These are phyloP conservation scores for Pantherophis guttatus DNA, from an alignment of 2,113 vertebrate species.

Conservation along the genomic window DNA sequence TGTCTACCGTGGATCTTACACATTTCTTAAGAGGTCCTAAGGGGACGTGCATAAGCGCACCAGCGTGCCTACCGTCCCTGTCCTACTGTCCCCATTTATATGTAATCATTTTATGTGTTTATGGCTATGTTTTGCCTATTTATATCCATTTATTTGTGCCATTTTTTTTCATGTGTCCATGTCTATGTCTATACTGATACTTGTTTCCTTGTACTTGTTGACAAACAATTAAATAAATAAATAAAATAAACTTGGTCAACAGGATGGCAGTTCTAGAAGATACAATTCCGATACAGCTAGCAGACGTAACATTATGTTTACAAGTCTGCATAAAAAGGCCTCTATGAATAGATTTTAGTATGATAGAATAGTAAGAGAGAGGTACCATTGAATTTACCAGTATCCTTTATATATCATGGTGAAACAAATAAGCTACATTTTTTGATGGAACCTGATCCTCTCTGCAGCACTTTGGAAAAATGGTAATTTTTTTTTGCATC, in stretches of 20 bases:
- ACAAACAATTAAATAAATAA: too few relatives aligned
- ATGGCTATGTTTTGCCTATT: too few relatives aligned
- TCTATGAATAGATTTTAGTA: not conserved
- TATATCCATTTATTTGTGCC: too few relatives aligned
- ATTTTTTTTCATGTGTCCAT: too few relatives aligned
- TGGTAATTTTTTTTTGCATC: slow-evolving; percentile 17
- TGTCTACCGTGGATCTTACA: too few relatives aligned
- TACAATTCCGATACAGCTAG: not conserved
- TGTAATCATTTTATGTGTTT: too few relatives aligned
- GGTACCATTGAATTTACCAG: not conserved
- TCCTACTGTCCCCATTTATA: too few relatives aligned
- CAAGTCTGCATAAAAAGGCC: not conserved
- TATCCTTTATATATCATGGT: not conserved
- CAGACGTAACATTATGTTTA: not conserved
- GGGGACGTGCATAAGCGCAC: too few relatives aligned
- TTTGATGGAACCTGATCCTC: not conserved
- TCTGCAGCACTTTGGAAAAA: not conserved
- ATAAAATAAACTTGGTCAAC: not conserved
- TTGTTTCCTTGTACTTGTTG: too few relatives aligned
- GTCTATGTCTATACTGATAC: too few relatives aligned
- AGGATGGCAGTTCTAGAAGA: not conserved
- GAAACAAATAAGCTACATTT: slow-evolving; percentile 13
- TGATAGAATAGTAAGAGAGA: not conserved
- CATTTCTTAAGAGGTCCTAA: too few relatives aligned
- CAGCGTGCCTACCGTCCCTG: too few relatives aligned